Base-by-base conservation (phyloP, 2,888 invertebrate genomes). In the Creontiades dilutus region DNA sequence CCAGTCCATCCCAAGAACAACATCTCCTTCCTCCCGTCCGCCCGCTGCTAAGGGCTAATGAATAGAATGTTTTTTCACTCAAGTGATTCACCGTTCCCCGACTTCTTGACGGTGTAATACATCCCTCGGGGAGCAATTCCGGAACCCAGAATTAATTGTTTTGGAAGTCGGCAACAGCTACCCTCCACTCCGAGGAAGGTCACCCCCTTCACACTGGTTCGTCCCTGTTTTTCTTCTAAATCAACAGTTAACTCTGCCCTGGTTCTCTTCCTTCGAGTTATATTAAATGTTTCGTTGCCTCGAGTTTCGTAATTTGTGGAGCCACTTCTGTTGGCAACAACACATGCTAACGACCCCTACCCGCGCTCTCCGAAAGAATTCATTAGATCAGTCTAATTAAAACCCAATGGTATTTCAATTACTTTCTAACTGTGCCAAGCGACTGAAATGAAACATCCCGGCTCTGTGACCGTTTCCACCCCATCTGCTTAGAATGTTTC, bases 331-430 rank as follows among this genome's bases (percentile, higher is more conserved):
- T 86, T 86, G 86, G 86, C 86, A 86, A 86, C 86, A 86, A 86
- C 86, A 86, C 86, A 86, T 86, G 68, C 75, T 86, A 86, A 86
- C 86, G 68, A 86, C 78, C 27, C 68, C 27, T 19, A 7, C 23
- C 61, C 61, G 14, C 52, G 52, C 80, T 5, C 27, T 19, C 52
- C 14, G 52, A 55, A 68, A 75, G 86, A 86, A 86, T 86, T 86
- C 86, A 86, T 86, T 86, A 86, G 86, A 86, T 86, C n/a, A 23
- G 75, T 68, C 86, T 86, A 86, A 86, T 86, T 86, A 86, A 86
- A 68, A 86, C 75, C 48, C 86, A 19, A 68, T 86, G 86, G 86
- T 86, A 86, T 86, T 86, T 86, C 86, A 86, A 86, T 86, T 86
- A 86, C 48, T 75, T 86, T 55, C 86, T 75, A 86, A 86, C 75